A percentile compares a stretch with the other conserved stretches of the same genome.
These are phyloP conservation scores for Progne subis DNA, from an alignment of 2,113 vertebrate genomes.

Conservation along the genomic window DNA sequence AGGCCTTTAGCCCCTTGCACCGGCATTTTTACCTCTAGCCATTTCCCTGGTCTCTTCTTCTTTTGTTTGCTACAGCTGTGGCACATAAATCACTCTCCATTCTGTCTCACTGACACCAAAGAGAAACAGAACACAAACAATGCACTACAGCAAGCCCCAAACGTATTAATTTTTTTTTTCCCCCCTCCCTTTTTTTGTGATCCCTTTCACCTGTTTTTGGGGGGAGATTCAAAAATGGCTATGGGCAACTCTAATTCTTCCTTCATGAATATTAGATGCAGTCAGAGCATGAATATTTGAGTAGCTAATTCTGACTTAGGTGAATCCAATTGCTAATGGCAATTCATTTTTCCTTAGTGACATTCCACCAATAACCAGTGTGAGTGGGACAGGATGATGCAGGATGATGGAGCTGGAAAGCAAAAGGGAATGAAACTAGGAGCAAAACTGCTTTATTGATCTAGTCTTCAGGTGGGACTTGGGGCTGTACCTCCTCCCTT, in stretches of 20 bases:
- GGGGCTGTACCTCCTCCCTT: background rate
- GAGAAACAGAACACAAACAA: slow-evolving; percentile 48
- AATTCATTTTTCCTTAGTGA: slow-evolving; percentile 61
- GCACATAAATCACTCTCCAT: slow-evolving; percentile 69
- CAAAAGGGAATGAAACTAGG: background rate
- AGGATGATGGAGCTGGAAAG: background rate
- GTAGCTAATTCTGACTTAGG: slow-evolving; percentile 58
- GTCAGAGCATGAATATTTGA: slow-evolving; percentile 62
- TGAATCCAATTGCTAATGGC: slow-evolving; percentile 63
- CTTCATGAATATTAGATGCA: slow-evolving; percentile 69
- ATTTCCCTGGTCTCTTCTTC: slow-evolving; percentile 43
- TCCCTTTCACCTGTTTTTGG: slow-evolving; percentile 29
- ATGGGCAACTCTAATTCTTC: slow-evolving; percentile 50
- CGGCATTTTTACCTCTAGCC: slow-evolving; percentile 69
- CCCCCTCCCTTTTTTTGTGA: background rate
- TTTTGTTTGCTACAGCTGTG: slow-evolving; percentile 74
- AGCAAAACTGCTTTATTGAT: background rate
- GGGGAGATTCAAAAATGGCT: slow-evolving; percentile 32
- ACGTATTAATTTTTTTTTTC: slow-evolving; percentile 19
- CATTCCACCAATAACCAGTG: slow-evolving; percentile 47
- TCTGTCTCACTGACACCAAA: slow-evolving; percentile 58
- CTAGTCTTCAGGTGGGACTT: background rate
- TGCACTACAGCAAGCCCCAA: slow-evolving; percentile 18
- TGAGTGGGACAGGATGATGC: slow-evolving; percentile 1
- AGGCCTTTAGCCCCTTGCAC: slow-evolving; percentile 73